Percentiles rank a stretch among this genome's conserved stretches.
phyloP scores from a whole-genome alignment of 2,888 invertebrate genomes.

The Dicyrtoma fusca region DNA sequence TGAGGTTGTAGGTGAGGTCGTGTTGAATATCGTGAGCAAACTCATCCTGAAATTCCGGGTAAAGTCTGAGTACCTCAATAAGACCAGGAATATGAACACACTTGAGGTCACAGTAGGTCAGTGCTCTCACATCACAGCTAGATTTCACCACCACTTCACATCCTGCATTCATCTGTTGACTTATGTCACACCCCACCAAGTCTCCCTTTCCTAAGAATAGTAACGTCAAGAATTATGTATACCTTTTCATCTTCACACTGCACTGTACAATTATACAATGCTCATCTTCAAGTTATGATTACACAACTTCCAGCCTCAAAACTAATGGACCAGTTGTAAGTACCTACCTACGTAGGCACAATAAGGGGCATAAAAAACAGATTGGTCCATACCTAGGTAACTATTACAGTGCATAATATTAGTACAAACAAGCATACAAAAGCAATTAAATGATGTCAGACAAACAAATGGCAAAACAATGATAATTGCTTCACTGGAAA shows the following conservation, averaged over 20 bases:
- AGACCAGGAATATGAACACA: conserved; percentile 89
- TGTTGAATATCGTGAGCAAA: conserved; percentile 93
- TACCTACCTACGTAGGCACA: too few relatives aligned
- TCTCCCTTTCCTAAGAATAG: conserved; percentile 88
- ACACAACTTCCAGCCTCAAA: too few relatives aligned
- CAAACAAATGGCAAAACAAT: too few relatives aligned
- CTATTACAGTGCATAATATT: too few relatives aligned
- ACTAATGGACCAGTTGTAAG: too few relatives aligned
- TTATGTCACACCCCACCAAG: conserved; percentile 90
- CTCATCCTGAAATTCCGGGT: conserved; percentile 93
- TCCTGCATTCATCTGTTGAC: conserved; percentile 70
- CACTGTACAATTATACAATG: not conserved
- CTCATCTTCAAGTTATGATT: not conserved
- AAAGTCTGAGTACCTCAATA: conserved; percentile 83
- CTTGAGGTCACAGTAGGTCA: conserved; percentile 95
- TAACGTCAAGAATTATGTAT: not conserved
- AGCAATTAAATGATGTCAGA: too few relatives aligned
- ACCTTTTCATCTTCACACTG: not conserved
- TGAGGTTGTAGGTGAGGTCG: conserved; percentile 89
- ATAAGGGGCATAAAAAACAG: too few relatives aligned
- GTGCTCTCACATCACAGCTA: conserved; percentile 90
- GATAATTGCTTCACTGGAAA: too few relatives aligned
- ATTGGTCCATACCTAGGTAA: too few relatives aligned
- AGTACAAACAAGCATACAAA: too few relatives aligned
- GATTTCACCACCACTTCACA: conserved; percentile 84